A percentile compares a stretch with the other conserved stretches of the same genome.
These are phyloP conservation scores for Trematomus bernacchii DNA, from an alignment of 2,797 vertebrate genomes.

Conservation along the genomic window DNA sequence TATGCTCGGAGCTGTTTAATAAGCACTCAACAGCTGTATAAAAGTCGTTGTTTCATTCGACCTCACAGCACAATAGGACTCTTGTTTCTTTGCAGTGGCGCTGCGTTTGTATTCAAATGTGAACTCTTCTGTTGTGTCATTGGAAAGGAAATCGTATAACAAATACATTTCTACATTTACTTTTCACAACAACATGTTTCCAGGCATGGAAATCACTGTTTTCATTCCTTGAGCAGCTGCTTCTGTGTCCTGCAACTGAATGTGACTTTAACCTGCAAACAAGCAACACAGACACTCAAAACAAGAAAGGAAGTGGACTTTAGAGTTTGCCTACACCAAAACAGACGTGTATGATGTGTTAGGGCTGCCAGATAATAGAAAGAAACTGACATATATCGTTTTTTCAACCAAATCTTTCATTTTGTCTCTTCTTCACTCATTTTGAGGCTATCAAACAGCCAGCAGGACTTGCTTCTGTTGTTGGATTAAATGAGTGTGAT, in stretches of 20 bases:
- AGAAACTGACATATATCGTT: no score
- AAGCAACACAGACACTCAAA: neutral
- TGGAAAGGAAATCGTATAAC: neutral
- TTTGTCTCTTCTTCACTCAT: no score
- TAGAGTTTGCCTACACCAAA: neutral
- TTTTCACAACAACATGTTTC: neutral
- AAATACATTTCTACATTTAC: neutral
- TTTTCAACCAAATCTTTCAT: no score
- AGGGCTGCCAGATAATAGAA: no score
- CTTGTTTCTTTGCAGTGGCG: conserved; percentile 21
- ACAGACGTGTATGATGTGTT: neutral
- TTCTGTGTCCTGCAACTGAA: conserved; percentile 15
- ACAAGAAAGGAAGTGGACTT: neutral
- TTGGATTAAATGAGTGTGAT: no score
- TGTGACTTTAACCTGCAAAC: no score
- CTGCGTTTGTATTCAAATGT: conserved; percentile 29
- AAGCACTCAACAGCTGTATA: conserved; percentile 42
- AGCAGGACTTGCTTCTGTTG: no score
- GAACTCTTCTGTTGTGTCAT: neutral
- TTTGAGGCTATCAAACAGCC: no score
- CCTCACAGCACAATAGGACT: conserved; percentile 30
- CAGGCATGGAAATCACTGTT: conserved; percentile 10
- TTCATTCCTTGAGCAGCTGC: neutral
- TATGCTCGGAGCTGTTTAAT: conserved; percentile 43
- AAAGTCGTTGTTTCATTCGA: conserved; percentile 22